Conservation (phyloP, 2,113 vertebrate genomes). For the Prunella fulvescens region DNA sequence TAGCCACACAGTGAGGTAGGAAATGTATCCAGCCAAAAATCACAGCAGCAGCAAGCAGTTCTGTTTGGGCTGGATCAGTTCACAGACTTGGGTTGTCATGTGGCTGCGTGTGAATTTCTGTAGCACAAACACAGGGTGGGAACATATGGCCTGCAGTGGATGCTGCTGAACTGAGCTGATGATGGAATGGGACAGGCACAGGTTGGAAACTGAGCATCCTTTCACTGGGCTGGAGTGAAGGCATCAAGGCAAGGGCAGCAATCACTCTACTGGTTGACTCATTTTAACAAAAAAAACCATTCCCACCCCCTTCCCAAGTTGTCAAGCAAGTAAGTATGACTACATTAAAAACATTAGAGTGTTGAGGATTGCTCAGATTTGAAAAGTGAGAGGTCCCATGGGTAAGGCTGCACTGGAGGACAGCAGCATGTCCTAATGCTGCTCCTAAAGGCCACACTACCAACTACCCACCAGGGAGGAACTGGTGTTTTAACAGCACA, state of each 20-base stretch:
- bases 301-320: neutral
- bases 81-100: neutral
- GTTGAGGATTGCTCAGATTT: neutral
- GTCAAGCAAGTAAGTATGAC: neutral
- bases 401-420: neutral
- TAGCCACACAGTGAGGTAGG: neutral
- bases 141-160: neutral
- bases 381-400: neutral
- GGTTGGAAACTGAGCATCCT: neutral
- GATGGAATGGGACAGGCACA: neutral
- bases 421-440: accelerated
- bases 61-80: neutral
- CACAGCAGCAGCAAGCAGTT: neutral
- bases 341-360: neutral
- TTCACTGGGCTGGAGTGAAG: neutral
- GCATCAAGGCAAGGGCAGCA: neutral
- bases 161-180: neutral
- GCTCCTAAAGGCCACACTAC: neutral
- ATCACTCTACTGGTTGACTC: neutral
- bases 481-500: accelerated
- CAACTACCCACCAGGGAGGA: neutral
- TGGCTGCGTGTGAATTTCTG: neutral
- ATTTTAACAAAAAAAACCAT: neutral
- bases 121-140: neutral
- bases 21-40: neutral